Evolutionary conservation across 2,797 vertebrate genomes (phyloP).

Genomic region (Myiotriccus ornatus): DNA sequence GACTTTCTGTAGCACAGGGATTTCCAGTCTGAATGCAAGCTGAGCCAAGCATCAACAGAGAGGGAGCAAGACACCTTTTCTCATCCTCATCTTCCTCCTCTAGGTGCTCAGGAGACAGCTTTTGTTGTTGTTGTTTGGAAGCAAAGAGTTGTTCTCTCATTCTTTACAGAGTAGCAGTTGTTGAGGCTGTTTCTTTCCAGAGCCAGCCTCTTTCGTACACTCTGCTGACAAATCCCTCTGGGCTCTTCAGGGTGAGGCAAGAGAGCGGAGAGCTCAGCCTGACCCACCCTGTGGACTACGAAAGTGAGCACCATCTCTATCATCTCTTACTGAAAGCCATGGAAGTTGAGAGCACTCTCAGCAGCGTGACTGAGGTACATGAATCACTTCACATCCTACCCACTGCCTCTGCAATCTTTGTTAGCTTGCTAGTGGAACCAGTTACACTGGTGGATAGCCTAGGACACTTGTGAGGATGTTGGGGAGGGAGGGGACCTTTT

Average conservation of each 20-base stretch:
- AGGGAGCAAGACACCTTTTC: neutral
- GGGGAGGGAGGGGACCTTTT: neutral
- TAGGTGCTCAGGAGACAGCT: neutral
- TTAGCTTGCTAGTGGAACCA: rapidly evolving
- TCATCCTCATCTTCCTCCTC: neutral
- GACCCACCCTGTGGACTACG: conserved; percentile 81
- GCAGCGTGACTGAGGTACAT: conserved; percentile 82
- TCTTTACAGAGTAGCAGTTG: conserved; percentile 78
- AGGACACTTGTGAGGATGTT: rapidly evolving
- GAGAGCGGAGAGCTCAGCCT: conserved; percentile 84
- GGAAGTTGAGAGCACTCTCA: conserved; percentile 82
- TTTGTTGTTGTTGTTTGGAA: neutral
- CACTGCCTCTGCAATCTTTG: neutral
- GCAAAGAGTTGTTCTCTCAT: neutral
- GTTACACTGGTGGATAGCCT: neutral
- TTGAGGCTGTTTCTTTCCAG: conserved; percentile 90
- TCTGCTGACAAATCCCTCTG: conserved; percentile 83
- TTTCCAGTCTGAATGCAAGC: neutral
- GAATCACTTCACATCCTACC: neutral
- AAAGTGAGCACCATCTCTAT: conserved; percentile 84
- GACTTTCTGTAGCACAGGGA: neutral
- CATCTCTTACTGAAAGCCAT: conserved; percentile 81
- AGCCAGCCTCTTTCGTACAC: conserved; percentile 80
- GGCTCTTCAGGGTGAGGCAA: conserved; percentile 84
- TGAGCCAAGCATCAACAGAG: neutral